These are phyloP conservation scores for Odobenus rosmarus DNA, from an alignment of 2,113 vertebrate genomes.

Conservation along the genomic window DNA sequence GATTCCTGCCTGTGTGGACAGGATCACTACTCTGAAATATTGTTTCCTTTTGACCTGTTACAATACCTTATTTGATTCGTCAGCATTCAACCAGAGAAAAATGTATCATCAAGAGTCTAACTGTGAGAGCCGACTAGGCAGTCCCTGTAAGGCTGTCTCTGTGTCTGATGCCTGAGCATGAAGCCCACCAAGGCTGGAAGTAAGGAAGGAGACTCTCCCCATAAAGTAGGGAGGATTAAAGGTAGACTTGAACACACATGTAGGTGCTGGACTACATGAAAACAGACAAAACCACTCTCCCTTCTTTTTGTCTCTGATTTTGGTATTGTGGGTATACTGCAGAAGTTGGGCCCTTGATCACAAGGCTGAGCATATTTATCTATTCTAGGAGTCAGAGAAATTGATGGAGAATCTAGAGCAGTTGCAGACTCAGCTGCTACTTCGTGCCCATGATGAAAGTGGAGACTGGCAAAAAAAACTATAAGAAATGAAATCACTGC, in stretches of 20 bases:
- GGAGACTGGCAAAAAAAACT: neutral
- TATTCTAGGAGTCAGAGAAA: neutral
- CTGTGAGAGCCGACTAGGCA: neutral
- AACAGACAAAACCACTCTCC: neutral
- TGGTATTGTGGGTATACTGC: neutral
- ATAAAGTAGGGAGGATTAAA: neutral
- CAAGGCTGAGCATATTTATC: neutral
- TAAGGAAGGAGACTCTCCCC: neutral
- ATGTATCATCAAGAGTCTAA: neutral
- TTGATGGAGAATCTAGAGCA: neutral
- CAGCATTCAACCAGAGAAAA: neutral
- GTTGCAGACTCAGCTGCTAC: neutral
- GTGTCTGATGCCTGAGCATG: neutral
- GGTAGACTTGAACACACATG: neutral
- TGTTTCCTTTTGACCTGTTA: neutral
- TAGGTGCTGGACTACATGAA: neutral
- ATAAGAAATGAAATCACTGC: neutral
- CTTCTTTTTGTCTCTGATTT: neutral
- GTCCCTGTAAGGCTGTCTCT: neutral
- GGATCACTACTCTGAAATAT: neutral
- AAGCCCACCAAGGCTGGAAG: neutral
- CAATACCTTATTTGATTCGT: neutral
- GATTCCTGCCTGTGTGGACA: neutral
- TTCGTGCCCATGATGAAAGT: fast-evolving
- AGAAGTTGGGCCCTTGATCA: neutral